Conservation (phyloP, 2,888 invertebrate species). For the Hermodice carunculata region DNA sequence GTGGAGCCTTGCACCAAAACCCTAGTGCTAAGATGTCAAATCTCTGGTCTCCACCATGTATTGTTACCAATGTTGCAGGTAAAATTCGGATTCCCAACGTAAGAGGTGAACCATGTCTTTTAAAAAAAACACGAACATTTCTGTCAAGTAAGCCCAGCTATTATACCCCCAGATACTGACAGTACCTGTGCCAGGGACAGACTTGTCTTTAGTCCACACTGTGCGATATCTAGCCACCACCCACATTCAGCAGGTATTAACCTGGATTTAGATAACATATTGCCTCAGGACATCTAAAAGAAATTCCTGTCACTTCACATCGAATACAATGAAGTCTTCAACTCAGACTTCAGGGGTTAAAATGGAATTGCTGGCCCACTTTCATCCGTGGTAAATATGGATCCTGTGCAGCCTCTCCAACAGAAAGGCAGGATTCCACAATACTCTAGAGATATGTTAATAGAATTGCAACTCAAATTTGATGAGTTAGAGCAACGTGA, state of each 20-base stretch:
- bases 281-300: not conserved
- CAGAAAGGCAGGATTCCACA: constrained; percentile 41
- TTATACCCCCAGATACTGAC: too few relatives aligned
- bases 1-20: not conserved
- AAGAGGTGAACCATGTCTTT: constrained; percentile 16
- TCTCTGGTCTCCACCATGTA: not conserved
- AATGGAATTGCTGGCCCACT: constrained; percentile 36
- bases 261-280: not conserved
- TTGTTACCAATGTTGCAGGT: not conserved
- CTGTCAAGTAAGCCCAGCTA: too few relatives aligned
- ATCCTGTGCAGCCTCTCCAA: constrained; percentile 22
- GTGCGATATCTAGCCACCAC: too few relatives aligned
- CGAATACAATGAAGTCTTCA: not conserved
- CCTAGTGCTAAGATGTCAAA: not conserved
- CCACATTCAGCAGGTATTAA: not conserved
- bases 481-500: constrained; percentile 29
- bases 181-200: too few relatives aligned
- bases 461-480: constrained; percentile 38
- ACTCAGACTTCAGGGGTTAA: constrained; percentile 20
- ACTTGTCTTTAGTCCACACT: too few relatives aligned
- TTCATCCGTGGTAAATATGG: constrained; percentile 42
- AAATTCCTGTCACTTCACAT: not conserved
- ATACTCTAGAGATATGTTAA: constrained; percentile 35
- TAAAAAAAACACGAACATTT: constrained; percentile 31
- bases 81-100: constrained; percentile 26